Conservation (phyloP, 1,140 invertebrate genomes). For the Scaptomyza hsui region DNA sequence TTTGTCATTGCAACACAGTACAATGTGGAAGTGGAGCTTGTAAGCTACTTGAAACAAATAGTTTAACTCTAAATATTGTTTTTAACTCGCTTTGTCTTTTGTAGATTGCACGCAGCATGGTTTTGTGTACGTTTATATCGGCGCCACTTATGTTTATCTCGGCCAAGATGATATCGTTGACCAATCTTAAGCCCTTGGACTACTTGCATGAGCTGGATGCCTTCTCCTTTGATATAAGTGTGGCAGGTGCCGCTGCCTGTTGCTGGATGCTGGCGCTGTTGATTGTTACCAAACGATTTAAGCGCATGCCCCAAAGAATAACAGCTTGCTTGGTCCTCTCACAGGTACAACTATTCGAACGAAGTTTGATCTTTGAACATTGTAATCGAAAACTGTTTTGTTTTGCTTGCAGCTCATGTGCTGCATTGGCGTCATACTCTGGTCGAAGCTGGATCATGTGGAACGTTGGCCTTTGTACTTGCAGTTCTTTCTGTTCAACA, state of each 20-base stretch:
- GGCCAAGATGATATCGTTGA: conserved; percentile 94
- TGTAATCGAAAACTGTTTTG: conserved; percentile 20
- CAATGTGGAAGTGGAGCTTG: conserved; percentile 93
- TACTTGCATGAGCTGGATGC: conserved; percentile 90
- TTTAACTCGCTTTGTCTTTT: conserved; percentile 50
- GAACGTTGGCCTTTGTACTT: conserved; percentile 86
- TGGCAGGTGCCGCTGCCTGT: conserved; percentile 89
- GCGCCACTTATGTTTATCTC: conserved; percentile 98
- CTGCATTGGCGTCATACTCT: conserved; percentile 89
- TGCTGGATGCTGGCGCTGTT: conserved; percentile 92
- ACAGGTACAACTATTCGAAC: conserved; percentile 86
- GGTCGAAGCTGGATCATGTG: conserved; percentile 85
- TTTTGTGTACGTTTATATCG: conserved; percentile 96
- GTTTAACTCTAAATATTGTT: background rate
- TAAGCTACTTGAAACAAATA: conserved; percentile 83
- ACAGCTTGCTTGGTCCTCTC: conserved; percentile 91
- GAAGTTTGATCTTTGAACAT: background rate
- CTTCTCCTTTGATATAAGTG: conserved; percentile 93
- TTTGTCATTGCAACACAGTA: conserved; percentile 97
- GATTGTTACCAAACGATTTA: conserved; percentile 90
- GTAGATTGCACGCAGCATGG: conserved; percentile 95
- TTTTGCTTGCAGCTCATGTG: conserved; percentile 84
- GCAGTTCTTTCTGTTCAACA: conserved; percentile 89
- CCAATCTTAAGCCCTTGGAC: conserved; percentile 87
- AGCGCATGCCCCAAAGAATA: conserved; percentile 92